A percentile compares a stretch with the other conserved stretches of the same genome.
Evolutionary conservation across 2,113 vertebrate species (phyloP).

Genomic region (Callorhinus ursinus): DNA sequence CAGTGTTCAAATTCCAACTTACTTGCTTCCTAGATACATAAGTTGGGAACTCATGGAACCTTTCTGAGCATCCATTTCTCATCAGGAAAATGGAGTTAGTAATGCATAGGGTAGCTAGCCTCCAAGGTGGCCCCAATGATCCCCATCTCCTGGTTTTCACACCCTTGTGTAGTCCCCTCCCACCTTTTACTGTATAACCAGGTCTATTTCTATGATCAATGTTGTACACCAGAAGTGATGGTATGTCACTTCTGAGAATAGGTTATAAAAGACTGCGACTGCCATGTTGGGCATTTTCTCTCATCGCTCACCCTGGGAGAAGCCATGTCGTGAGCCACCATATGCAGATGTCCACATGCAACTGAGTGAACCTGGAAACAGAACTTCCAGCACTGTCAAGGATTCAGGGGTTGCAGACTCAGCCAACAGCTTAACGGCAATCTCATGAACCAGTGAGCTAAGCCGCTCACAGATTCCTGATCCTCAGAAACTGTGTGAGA

Average conservation of each 20-base stretch:
- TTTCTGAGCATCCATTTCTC: background rate
- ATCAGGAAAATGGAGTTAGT: background rate
- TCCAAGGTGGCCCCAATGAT: background rate
- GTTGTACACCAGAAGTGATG: background rate
- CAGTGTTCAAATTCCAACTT: background rate
- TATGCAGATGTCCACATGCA: background rate
- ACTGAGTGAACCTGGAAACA: background rate
- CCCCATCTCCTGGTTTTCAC: background rate
- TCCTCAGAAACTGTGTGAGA: background rate
- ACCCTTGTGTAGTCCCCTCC: background rate
- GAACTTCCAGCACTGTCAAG: background rate
- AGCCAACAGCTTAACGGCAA: background rate
- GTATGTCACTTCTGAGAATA: background rate
- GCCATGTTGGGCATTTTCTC: background rate
- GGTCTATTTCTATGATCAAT: background rate
- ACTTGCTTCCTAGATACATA: background rate
- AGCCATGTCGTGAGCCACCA: background rate
- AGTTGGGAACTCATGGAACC: background rate
- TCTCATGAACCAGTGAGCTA: background rate
- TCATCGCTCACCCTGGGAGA: background rate
- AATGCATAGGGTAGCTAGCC: background rate
- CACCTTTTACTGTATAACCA: background rate
- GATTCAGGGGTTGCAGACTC: background rate
- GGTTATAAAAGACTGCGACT: background rate
- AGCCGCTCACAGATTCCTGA: background rate